phyloP scores from a whole-genome alignment of 2,888 invertebrate species.

The Poecilus cupreus region DNA sequence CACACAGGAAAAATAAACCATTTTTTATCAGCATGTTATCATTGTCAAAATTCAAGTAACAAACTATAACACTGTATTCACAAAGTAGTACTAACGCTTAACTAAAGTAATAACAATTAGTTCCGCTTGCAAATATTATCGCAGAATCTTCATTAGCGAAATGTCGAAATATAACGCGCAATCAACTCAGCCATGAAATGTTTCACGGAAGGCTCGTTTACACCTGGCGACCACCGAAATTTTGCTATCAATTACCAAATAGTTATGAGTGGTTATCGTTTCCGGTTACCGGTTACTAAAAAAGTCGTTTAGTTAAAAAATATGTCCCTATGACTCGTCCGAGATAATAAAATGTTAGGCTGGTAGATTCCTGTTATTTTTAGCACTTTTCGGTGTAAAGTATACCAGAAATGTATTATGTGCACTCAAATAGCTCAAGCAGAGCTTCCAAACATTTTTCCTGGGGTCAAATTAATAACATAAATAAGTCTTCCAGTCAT shows the following conservation, averaged over 20 bases:
- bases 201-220: constrained; percentile 28
- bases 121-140: constrained; percentile 13
- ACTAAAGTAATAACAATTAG: constrained; percentile 13
- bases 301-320: constrained; percentile 22
- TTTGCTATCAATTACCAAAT: constrained; percentile 22
- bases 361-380: background rate
- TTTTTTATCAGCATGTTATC: constrained; percentile 8
- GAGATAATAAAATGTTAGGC: background rate
- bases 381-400: constrained; percentile 7
- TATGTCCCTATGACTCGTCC: background rate
- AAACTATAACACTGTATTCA: background rate
- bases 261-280: constrained; percentile 19
- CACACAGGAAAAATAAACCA: constrained; percentile 31
- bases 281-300: constrained; percentile 9
- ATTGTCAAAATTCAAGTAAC: background rate
- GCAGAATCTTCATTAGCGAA: constrained; percentile 21
- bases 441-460: no score
- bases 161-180: constrained; percentile 21
- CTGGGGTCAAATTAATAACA: no score
- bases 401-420: constrained; percentile 16
- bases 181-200: constrained; percentile 22
- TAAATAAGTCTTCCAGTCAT: no score
- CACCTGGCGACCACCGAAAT: constrained; percentile 18
- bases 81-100: background rate
- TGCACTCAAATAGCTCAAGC: background rate